Evolutionary conservation across 92 coral and sea anemone genomes (phyloP), one percentile per base, ranked within the genome.

Genomic region (Metridium senile): DNA sequence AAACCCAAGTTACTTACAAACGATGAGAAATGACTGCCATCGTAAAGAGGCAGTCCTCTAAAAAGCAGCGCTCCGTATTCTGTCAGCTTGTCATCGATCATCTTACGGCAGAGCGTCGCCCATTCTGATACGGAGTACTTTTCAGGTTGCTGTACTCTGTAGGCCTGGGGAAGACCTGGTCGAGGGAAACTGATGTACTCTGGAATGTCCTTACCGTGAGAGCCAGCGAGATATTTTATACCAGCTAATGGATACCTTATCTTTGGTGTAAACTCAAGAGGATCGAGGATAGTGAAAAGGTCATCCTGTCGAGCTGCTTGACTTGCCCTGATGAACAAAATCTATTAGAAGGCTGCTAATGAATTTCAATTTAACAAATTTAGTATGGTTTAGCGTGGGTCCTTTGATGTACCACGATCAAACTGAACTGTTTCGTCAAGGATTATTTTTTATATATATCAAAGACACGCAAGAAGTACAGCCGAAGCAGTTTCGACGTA

Each of bases 121-220:
- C 91, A 86, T 11, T 64, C 88, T 33, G 46, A 61, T 29, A 86
- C 29, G 30, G 85, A 80, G 29, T 66, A 69, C 59, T 52, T 63
- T 25, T 69, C 67, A 27, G 76, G 56, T 30, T 74, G 66, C 8
- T 4, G 8, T 6, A 39, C 13, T 39, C 13, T 6, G 13, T 39
- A 39, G 13, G 49, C 49, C 49, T 4, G 52, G 33, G 95, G 95
- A 25, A 86, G 80, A 23, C 49, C 49, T 27, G 66, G 70, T 67
- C 86, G 26, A 9, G 91, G 95, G 17, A 72, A 78, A 31, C 84
- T 76, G 31, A 90, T 80, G 79, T 74, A 87, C 64, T 84, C 78
- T 68, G 95, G 95, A 64, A 90, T 83, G 9, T 85, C 91, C 21
- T 49, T 72, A 30, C 69, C 59, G 1, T 66, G 28, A 22, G 91